These are phyloP conservation scores for Neolamprologus brichardi DNA, from an alignment of 2,113 vertebrate genomes.

Conservation along the genomic window DNA sequence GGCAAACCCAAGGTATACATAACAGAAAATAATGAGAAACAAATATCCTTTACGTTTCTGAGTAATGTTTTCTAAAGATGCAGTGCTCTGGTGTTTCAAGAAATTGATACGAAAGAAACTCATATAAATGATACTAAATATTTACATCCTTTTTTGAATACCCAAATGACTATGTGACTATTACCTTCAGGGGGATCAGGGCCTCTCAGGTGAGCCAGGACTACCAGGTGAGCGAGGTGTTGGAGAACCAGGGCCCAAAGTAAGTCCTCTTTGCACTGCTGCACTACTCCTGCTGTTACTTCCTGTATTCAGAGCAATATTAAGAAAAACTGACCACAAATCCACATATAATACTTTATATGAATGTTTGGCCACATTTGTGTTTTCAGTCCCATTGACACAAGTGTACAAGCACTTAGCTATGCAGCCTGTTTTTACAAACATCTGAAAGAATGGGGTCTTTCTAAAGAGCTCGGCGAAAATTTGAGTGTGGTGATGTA, in stretches of 20 bases:
- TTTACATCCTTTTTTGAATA: not conserved
- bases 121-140: not conserved
- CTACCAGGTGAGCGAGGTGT: constrained; percentile 54
- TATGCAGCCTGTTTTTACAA: not conserved
- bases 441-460: not conserved
- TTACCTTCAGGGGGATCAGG: constrained; percentile 64
- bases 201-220: constrained; percentile 62
- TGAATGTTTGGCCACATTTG: not conserved
- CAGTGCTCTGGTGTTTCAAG: not conserved
- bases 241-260: constrained; percentile 71
- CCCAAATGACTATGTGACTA: not conserved
- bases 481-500: not conserved
- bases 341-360: not conserved
- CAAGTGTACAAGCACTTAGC: not conserved
- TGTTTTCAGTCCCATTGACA: not conserved
- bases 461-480: rapidly evolving
- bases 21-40: not conserved
- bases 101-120: not conserved
- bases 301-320: not conserved
- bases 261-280: constrained; percentile 10
- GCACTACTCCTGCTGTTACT: not conserved
- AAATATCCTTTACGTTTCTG: not conserved
- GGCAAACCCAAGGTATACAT: not conserved
- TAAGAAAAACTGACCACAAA: not conserved
- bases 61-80: not conserved